A percentile compares a stretch with the other conserved stretches of the same genome.
These are phyloP conservation scores for Brachyistius frenatus DNA, from an alignment of 2,113 vertebrate genomes.

Conservation along the genomic window DNA sequence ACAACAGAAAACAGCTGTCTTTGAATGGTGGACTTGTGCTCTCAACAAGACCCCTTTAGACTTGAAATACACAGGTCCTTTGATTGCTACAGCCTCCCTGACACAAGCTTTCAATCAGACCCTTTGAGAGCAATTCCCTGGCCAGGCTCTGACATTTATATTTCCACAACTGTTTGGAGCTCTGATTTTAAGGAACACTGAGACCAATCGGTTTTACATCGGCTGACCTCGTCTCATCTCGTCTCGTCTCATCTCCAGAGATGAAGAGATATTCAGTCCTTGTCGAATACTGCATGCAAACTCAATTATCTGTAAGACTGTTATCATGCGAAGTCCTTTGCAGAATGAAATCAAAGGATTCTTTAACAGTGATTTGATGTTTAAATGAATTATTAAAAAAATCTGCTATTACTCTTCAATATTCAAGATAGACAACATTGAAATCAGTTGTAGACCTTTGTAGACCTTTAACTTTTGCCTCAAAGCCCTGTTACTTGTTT, in stretches of 20 bases:
- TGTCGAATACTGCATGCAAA: slow-evolving; percentile 38
- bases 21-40: slow-evolving; percentile 64
- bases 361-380: slow-evolving; percentile 17
- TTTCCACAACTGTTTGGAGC: slow-evolving; percentile 73
- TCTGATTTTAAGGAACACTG: slow-evolving; percentile 71
- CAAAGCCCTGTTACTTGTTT: slow-evolving; percentile 17
- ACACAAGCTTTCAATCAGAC: slow-evolving; percentile 77
- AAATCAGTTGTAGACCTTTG: slow-evolving; percentile 2
- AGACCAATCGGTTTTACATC: slow-evolving; percentile 54
- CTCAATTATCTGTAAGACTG: slow-evolving; percentile 41
- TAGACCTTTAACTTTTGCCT: slow-evolving; percentile 22
- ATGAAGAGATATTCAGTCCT: slow-evolving; percentile 40
- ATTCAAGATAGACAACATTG: slow-evolving; percentile 10
- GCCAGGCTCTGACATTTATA: slow-evolving; percentile 71
- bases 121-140: slow-evolving; percentile 72
- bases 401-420: slow-evolving; percentile 1
- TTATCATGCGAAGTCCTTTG: slow-evolving; percentile 6
- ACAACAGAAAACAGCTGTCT: slow-evolving; percentile 50
- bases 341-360: slow-evolving; percentile 28
- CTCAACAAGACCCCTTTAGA: slow-evolving; percentile 61
- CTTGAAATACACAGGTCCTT: slow-evolving; percentile 77
- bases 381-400: slow-evolving; percentile 14
- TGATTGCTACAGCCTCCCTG: slow-evolving; percentile 72
- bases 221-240: slow-evolving; percentile 47
- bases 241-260: slow-evolving; percentile 38